These are phyloP conservation scores for Coenonympha arcania DNA, from an alignment of 2,888 invertebrate genomes.

Conservation along the genomic window DNA sequence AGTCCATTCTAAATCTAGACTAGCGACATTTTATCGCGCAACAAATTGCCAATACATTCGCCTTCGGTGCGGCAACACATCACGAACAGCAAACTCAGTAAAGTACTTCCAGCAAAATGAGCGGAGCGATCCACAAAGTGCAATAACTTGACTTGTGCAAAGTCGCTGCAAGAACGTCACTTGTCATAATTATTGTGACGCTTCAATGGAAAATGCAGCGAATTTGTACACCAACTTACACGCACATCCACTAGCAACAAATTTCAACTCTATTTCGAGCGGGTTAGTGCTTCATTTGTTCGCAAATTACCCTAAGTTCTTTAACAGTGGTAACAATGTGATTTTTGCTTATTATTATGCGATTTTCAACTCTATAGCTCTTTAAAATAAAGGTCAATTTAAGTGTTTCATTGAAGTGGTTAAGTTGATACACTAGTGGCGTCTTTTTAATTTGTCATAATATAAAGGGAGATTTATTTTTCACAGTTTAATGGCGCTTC, in stretches of 20 bases:
- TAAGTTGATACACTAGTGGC: constrained; percentile 17
- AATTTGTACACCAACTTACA: constrained; percentile 17
- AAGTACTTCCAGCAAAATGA: constrained; percentile 3
- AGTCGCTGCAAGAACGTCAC: constrained; percentile 25
- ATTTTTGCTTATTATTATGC: background rate
- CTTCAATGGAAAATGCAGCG: constrained; percentile 22
- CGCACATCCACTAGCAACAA: background rate
- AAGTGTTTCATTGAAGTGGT: constrained; percentile 1
- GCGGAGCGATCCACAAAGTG: constrained; percentile 19
- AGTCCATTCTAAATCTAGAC: too few relatives aligned
- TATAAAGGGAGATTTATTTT: constrained; percentile 31
- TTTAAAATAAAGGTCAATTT: background rate
- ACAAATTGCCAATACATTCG: background rate
- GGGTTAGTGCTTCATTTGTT: background rate
- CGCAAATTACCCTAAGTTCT: constrained; percentile 1
- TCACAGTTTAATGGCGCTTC: constrained; percentile 25
- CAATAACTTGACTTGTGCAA: constrained; percentile 21
- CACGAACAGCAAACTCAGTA: constrained; percentile 6
- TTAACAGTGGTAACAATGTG: constrained; percentile 6
- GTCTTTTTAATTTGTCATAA: constrained; percentile 31
- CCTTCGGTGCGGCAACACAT: background rate
- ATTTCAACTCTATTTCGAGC: constrained; percentile 6
- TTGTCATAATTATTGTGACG: constrained; percentile 31
- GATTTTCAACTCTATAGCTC: constrained; percentile 12
- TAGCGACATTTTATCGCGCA: background rate